These are phyloP conservation scores for Neoaliturus tenellus DNA, from an alignment of 2,888 invertebrate species.

Conservation along the genomic window DNA sequence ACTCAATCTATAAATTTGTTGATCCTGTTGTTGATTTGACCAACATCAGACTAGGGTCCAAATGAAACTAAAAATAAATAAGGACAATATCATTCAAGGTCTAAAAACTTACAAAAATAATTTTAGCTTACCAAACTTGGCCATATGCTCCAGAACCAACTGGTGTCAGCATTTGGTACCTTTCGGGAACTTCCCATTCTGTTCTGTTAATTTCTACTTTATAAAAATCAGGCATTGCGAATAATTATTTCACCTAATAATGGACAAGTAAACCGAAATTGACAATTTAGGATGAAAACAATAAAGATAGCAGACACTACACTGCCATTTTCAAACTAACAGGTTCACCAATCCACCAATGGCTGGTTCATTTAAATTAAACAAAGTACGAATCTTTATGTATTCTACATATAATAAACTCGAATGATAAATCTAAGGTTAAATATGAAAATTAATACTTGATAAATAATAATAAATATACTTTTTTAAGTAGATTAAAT, in stretches of 20 bases:
- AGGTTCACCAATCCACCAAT: slow-evolving; percentile 11
- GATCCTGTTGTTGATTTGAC: neutral
- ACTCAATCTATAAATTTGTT: neutral
- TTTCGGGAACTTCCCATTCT: slow-evolving; percentile 96
- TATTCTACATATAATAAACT: too few relatives aligned
- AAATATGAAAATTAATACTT: too few relatives aligned
- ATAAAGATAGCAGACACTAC: slow-evolving; percentile 2
- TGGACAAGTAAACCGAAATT: neutral
- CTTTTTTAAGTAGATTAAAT: too few relatives aligned
- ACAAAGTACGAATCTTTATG: too few relatives aligned
- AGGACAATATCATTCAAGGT: slow-evolving; percentile 9
- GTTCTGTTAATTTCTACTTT: slow-evolving; percentile 97
- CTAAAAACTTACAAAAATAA: slow-evolving; percentile 61
- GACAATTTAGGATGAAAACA: neutral
- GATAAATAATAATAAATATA: too few relatives aligned
- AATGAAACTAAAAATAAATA: slow-evolving; percentile 4
- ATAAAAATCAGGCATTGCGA: slow-evolving; percentile 84
- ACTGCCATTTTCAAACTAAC: slow-evolving; percentile 20
- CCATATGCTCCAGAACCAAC: slow-evolving; percentile 99
- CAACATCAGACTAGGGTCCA: neutral
- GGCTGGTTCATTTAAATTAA: too few relatives aligned
- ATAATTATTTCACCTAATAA: neutral
- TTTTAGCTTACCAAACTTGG: slow-evolving; percentile 92
- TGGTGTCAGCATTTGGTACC: slow-evolving; percentile 93
- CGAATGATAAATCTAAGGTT: too few relatives aligned